Evolutionary conservation across 2,113 vertebrate species (phyloP), one percentile per base, ranked within the genome.

Genomic region (Syngnathoides biaculeatus): DNA sequence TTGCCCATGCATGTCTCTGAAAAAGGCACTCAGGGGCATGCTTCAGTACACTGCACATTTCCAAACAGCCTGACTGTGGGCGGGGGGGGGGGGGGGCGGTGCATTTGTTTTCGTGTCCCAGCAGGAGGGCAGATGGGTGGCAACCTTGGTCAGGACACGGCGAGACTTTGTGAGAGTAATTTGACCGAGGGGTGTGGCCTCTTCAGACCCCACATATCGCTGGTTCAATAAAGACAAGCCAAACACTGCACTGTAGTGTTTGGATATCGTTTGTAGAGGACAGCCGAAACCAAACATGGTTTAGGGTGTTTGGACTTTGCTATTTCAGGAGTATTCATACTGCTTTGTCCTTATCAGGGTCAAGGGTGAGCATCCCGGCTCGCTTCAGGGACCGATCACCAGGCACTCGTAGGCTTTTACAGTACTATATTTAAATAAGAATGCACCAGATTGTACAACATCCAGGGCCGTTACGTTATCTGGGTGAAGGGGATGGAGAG

Each of bases 71-170:
- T 83, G 84, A 87, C 86, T 77, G 50, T 69, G 74, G 80, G 80
- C 77, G 38, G 19, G 15, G 80, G 79, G 38, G 19, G 15, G 9
- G 56, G 9, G 56, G 17, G 56, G 56, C 27, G 80, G 83, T 79
- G 67, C 42, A 80, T 91, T 91, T 92, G 88, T 92, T 92, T 90
- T 88, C 89, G 80, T 74, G 74, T 87, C 84, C 78, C 87, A 81
- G 85, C 80, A 86, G 88, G 87, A 87, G 84, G 83, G 80, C 75
- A 81, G 80, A 86, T 79, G 79, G 63, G 68, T 89, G 88, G 90
- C 89, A 87, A 88, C 68, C 73, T 62, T 78, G 88, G 89, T 92
- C 89, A 87, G 73, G 77, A 75, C 78, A 79, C 74, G 75, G 76
- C 75, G 75, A 79, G 82, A 72, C 80, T 83, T 80, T 80, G 74